Percentiles rank a stretch among this genome's conserved stretches.
Evolutionary conservation across 2,797 vertebrate species (phyloP).

Genomic region (Myotis pilosus): DNA sequence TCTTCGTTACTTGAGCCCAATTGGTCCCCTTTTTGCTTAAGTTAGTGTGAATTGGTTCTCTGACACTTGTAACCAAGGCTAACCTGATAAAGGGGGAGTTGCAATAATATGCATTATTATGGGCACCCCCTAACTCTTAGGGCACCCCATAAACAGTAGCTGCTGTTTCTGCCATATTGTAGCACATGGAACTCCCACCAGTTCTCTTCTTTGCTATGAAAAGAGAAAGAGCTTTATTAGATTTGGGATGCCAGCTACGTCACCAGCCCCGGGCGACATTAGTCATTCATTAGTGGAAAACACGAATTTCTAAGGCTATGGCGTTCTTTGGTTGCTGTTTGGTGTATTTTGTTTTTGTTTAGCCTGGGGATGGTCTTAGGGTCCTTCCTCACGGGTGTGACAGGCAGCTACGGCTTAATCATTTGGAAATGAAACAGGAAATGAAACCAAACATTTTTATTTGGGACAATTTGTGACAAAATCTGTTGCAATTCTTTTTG

Average conservation of each 20-base stretch:
- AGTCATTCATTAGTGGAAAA: neutral
- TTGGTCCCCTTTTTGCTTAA: neutral
- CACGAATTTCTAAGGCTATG: neutral
- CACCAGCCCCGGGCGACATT: neutral
- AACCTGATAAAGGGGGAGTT: neutral
- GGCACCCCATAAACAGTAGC: neutral
- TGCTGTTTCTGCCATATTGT: neutral
- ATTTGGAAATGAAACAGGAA: constrained; percentile 46
- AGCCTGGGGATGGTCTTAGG: neutral
- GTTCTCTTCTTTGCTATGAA: neutral
- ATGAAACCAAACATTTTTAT: constrained; percentile 53
- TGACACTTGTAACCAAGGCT: neutral
- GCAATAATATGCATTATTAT: neutral
- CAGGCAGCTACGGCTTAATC: neutral
- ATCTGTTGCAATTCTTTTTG: constrained; percentile 28
- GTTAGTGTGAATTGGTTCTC: neutral
- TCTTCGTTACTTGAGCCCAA: neutral
- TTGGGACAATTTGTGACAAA: constrained; percentile 51
- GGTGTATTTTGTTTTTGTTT: neutral
- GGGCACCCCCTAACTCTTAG: neutral
- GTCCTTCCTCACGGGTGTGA: neutral
- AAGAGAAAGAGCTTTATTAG: neutral
- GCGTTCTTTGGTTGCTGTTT: neutral
- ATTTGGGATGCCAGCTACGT: neutral
- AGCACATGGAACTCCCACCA: neutral